Percentiles rank a stretch among this genome's conserved stretches.
These are phyloP conservation scores for Philaenus spumarius DNA, from an alignment of 1,140 invertebrate species.

Conservation along the genomic window DNA sequence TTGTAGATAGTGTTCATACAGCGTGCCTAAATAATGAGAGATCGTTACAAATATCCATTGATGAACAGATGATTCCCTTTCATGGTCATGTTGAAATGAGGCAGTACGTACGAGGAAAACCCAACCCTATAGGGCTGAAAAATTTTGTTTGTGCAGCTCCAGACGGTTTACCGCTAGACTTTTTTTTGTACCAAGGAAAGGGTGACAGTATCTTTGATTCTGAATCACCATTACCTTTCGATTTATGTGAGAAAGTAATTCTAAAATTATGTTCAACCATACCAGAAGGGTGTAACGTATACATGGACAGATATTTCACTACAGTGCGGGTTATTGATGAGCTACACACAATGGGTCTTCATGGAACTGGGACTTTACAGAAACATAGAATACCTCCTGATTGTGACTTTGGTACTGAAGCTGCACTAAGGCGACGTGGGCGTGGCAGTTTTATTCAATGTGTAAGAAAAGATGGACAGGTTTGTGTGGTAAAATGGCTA, in stretches of 20 bases:
- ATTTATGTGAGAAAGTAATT: slow-evolving; percentile 6
- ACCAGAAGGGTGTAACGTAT: background rate
- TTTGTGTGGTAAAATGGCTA: slow-evolving; percentile 4
- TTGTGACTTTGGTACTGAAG: background rate
- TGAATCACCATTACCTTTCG: background rate
- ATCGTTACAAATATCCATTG: slow-evolving; percentile 20
- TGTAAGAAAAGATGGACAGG: slow-evolving; percentile 15
- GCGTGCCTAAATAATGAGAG: slow-evolving; percentile 10
- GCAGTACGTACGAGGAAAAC: slow-evolving; percentile 27
- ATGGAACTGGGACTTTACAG: slow-evolving; percentile 10
- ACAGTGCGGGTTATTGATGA: background rate
- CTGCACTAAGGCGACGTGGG: background rate
- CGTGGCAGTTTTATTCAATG: background rate
- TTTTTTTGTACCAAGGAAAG: background rate
- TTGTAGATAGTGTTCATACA: slow-evolving; percentile 9
- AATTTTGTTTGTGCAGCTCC: slow-evolving; percentile 2
- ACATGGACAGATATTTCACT: slow-evolving; percentile 17
- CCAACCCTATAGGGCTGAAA: slow-evolving; percentile 25
- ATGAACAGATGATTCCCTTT: slow-evolving; percentile 32
- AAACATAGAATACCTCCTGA: slow-evolving; percentile 1
- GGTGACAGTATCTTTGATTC: too few relatives aligned
- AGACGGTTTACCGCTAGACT: background rate
- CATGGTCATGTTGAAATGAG: slow-evolving; percentile 21
- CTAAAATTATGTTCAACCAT: slow-evolving; percentile 12
- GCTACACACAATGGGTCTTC: slow-evolving; percentile 1